Evolutionary conservation across 64 coral and sea anemone genomes (phyloP), one percentile per base, ranked within the genome.

Genomic region (Hydrozoanthus tunicans): DNA sequence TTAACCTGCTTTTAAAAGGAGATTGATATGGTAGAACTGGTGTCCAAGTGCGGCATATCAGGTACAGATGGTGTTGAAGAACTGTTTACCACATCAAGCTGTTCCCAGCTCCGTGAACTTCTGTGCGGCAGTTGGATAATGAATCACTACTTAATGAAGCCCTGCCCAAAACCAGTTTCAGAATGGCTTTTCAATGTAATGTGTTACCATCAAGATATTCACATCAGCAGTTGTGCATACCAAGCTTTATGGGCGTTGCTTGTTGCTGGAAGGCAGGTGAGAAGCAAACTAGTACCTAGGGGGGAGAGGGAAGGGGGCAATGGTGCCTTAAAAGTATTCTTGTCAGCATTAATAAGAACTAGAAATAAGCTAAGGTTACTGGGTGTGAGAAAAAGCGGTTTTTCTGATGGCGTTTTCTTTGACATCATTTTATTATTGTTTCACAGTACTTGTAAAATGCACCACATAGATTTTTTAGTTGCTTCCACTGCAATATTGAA

Each of bases 151-250:
- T 56, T 94, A 10, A 93, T 94, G 68, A 91, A 61, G 70, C 83
- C 90, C n/a, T 96, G 95, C 56, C 95, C 95, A 51, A 12, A 63
- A 62, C 69, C 79, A 25, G 89, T 96, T 8, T 82, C 95, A 17
- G 79, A 96, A 51, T 94, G 95, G 95, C 24, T 96, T 67, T 96
- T 96, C 82, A 73, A 94, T 11, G 86, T 96, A 60, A 94, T 96
- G 95, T 96, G 95, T 70, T 62, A 77, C 25, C 91, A 94, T 67
- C 78, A 66, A 3, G 92, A 96, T 83, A 74, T 32, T 20, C 91
- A 94, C 65, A 70, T 96, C 56, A 89, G 71, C 54, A 90, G 55
- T 27, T 80, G 79, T 59, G 73, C 86, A 62, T 96, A 91, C 56
- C 74, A 96, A n/a, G 90, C 91, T 64, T 79, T 96, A 3, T 96